A percentile compares a stretch with the other conserved stretches of the same genome.
These are phyloP conservation scores for Caenorhabditis wallacei DNA, from an alignment of 2,888 invertebrate species.

Conservation along the genomic window DNA sequence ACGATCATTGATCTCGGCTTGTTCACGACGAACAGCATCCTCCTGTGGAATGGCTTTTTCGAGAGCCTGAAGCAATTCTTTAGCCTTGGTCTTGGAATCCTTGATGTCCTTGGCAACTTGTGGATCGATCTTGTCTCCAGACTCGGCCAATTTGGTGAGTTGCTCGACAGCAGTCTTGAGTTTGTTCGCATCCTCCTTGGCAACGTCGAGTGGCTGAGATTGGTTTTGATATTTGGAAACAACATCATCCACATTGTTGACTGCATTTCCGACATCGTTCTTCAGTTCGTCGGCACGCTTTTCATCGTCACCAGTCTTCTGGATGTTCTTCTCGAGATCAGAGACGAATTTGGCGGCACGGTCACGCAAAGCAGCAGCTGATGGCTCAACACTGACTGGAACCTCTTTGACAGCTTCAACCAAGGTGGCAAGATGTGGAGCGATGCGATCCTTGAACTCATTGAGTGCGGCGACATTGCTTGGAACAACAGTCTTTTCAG, in stretches of 20 bases:
- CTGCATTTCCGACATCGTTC: constrained; percentile 41
- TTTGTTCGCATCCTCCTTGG: constrained; percentile 51
- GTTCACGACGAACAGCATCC: constrained; percentile 50
- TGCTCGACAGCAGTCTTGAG: constrained; percentile 54
- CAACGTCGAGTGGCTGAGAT: constrained; percentile 60
- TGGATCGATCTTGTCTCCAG: constrained; percentile 50
- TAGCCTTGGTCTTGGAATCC: constrained; percentile 64
- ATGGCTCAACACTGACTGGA: constrained; percentile 52
- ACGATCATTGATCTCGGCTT: constrained; percentile 45
- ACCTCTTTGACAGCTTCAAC: constrained; percentile 50
- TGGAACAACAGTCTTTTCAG: constrained; percentile 60
- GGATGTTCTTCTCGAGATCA: constrained; percentile 50
- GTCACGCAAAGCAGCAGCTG: constrained; percentile 44
- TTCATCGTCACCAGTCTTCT: constrained; percentile 53
- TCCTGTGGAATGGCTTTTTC: constrained; percentile 63
- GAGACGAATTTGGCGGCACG: constrained; percentile 56
- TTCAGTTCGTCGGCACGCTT: constrained; percentile 58
- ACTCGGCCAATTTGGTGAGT: constrained; percentile 44
- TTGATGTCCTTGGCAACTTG: constrained; percentile 65
- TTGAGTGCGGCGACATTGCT: constrained; percentile 56
- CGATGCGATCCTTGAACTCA: constrained; percentile 56
- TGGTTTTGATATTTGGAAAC: constrained; percentile 54
- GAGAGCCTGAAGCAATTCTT: constrained; percentile 57
- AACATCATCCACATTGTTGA: constrained; percentile 37
- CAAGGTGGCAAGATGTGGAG: constrained; percentile 51